Base-by-base conservation (phyloP, 2,113 vertebrate genomes). In the Regulus satrapa region DNA sequence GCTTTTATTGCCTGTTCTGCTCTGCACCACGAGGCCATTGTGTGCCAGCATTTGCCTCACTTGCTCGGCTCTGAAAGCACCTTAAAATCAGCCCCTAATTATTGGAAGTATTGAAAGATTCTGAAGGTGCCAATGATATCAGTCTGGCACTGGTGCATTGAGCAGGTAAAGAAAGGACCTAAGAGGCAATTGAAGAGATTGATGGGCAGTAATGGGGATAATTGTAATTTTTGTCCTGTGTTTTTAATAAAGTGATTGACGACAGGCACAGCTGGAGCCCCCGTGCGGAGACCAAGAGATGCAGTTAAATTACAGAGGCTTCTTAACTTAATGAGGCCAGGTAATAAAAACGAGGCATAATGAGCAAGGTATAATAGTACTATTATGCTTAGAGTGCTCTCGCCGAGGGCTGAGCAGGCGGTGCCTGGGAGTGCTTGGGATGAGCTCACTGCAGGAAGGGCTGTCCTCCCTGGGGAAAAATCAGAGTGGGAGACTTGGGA, bases 241-340 rank as follows among this genome's bases (percentile, higher is more conserved):
- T 87, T 93, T 92, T 95, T 92, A 95, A 92, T 88, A 41, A 76
- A 86, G 88, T 75, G 80, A 83, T 52, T 81, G 84, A 89, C 31
- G 63, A 84, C 83, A 73, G 64, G 86, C 14, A 45, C 81, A 78
- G 93, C 94, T 94, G 54, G 66, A 82, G 55, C 88, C 89, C 93
- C 85, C 80, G 10, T 74, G 59, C 14, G 88, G 90, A 95, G 94
- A 91, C 67, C 52, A 52, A 31, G 94, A 87, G 92, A 87, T 74
- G 95, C 92, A 80, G 95, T 92, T 95, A 95, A 97, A 95, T 95
- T 94, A 67, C 79, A 69, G 91, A 89, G 89, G 62, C 94, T 97
- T 55, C 74, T 77, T 94, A 89, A 75, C 86, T 88, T 90, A 97
- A 94, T 96, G 95, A 96, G 92, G 49, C 83, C 76, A 9, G 85